phyloP scores from a whole-genome alignment of 2,888 invertebrate genomes.

The Orthosia incerta region DNA sequence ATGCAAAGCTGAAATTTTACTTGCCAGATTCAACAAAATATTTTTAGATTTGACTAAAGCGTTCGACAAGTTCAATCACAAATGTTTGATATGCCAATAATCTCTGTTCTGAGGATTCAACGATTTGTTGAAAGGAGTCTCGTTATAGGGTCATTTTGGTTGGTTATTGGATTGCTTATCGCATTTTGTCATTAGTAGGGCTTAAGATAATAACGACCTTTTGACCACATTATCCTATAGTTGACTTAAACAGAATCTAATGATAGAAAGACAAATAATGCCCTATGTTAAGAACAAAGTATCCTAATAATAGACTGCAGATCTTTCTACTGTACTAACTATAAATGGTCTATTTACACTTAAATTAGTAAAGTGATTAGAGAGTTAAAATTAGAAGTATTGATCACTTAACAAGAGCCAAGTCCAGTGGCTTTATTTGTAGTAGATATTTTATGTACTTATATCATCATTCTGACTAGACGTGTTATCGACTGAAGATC shows the following conservation, averaged over 20 bases:
- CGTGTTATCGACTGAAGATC: conserved; percentile 9
- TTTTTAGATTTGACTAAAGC: conserved; percentile 7
- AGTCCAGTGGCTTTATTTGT: conserved; percentile 11
- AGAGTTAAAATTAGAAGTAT: conserved; percentile 52
- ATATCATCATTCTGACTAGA: conserved; percentile 7
- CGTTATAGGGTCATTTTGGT: background rate
- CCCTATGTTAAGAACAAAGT: conserved; percentile 4
- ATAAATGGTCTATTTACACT: conserved; percentile 23
- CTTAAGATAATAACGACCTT: background rate
- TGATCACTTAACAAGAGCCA: conserved; percentile 28
- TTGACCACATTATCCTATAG: background rate
- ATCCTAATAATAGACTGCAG: conserved; percentile 7
- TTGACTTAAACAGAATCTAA: background rate
- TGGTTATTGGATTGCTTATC: background rate
- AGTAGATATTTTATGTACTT: background rate
- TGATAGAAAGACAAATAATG: background rate
- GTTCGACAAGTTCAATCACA: background rate
- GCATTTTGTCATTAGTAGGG: background rate
- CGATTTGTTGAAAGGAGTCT: background rate
- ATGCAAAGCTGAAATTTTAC: background rate
- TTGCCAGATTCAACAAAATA: background rate
- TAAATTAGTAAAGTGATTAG: conserved; percentile 50
- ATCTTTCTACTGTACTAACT: conserved; percentile 23
- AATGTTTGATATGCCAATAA: background rate
- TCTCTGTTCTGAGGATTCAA: background rate